Evolutionary conservation across 2,113 vertebrate genomes (phyloP).

Genomic region (Pyxicephalus adspersus): DNA sequence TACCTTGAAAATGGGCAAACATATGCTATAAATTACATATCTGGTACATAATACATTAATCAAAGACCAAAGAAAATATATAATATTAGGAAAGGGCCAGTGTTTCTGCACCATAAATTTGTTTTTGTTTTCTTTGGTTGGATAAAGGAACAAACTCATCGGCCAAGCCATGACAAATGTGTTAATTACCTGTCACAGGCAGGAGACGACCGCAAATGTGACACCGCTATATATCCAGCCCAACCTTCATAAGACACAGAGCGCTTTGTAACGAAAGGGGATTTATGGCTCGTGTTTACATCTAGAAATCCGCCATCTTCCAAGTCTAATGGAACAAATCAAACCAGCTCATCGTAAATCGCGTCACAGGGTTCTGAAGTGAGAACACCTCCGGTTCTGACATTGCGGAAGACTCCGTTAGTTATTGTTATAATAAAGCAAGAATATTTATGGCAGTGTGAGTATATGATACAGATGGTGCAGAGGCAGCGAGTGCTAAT

Average conservation of each 20-base stretch:
- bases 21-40: slow-evolving; percentile 3
- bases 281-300: slow-evolving; percentile 24
- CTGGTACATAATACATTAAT: slow-evolving; percentile 14
- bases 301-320: slow-evolving; percentile 9
- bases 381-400: slow-evolving; percentile 9
- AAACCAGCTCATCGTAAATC: slow-evolving; percentile 15
- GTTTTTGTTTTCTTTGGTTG: slow-evolving; percentile 6
- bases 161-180: slow-evolving; percentile 12
- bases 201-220: background rate
- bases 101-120: slow-evolving; percentile 2
- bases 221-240: slow-evolving; percentile 18
- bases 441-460: background rate
- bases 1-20: background rate
- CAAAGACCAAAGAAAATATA: background rate
- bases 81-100: too few species aligned
- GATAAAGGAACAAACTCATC: background rate
- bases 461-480: background rate
- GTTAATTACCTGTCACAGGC: slow-evolving; percentile 44
- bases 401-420: slow-evolving; percentile 16
- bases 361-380: background rate
- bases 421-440: slow-evolving; percentile 22
- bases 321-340: slow-evolving; percentile 39
- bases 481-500: background rate
- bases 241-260: slow-evolving; percentile 17
- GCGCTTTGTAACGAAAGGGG: background rate